Percentiles rank a stretch among this genome's conserved stretches.
phyloP scores from a whole-genome alignment of 2,113 vertebrate species.

The Cyphomyrus discorhynchus region DNA sequence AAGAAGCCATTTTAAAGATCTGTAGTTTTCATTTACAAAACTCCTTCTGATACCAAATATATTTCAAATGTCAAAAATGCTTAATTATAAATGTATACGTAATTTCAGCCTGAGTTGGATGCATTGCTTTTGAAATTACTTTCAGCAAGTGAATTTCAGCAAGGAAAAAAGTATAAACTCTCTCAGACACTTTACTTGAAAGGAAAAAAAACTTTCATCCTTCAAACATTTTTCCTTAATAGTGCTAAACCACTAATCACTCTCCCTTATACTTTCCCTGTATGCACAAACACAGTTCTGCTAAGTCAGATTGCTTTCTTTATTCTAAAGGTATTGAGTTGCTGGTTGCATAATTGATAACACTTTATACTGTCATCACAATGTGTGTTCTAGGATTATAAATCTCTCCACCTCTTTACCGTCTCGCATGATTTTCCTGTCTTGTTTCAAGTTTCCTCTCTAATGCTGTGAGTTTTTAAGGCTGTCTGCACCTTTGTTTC shows the following conservation, averaged over 20 bases:
- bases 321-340: background rate
- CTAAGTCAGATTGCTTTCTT: background rate
- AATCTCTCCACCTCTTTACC: background rate
- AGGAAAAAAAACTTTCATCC: background rate
- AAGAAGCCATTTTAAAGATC: background rate
- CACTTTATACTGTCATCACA: background rate
- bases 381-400: background rate
- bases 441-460: background rate
- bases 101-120: background rate
- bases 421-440: conserved; percentile 1
- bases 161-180: background rate
- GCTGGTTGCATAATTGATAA: conserved; percentile 18
- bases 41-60: background rate
- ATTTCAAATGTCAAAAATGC: background rate
- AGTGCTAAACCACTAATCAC: background rate
- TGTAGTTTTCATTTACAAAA: background rate
- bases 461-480: background rate
- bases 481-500: background rate
- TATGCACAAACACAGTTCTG: background rate
- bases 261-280: background rate
- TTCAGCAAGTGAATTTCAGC: background rate
- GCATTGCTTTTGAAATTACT: background rate
- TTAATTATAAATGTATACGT: background rate
- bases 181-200: background rate
- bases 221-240: background rate